phyloP scores from a whole-genome alignment of 2,888 invertebrate species.

The Sycophila texana region DNA sequence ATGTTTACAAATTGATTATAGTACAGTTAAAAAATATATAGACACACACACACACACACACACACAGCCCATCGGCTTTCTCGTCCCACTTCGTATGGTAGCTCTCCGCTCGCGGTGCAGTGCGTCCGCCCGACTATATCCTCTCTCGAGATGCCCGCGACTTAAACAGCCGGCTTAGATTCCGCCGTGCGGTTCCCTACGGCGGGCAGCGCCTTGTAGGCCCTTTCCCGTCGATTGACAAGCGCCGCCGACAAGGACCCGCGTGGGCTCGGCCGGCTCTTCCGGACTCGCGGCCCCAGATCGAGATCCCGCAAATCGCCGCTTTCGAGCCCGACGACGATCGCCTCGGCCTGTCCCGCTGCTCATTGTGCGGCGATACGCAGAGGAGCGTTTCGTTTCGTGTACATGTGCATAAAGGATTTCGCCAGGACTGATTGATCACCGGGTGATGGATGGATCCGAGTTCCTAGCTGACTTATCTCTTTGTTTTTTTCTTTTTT shows the following conservation, averaged over 20 bases:
- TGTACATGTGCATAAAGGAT: no score
- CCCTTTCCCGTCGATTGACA: slow-evolving; percentile 35
- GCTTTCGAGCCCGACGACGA: background rate
- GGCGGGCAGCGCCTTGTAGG: slow-evolving; percentile 3
- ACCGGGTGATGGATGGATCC: no score
- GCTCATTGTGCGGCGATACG: no score
- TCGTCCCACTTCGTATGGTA: background rate
- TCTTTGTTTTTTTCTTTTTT: no score
- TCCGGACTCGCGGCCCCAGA: slow-evolving; percentile 19
- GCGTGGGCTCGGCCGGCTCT: slow-evolving; percentile 16
- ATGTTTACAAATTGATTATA: no score
- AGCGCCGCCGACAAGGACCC: slow-evolving; percentile 30
- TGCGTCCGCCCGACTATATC: background rate
- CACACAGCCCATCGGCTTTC: background rate
- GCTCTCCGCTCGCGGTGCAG: background rate
- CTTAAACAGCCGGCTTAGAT: slow-evolving; percentile 25
- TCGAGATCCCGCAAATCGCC: background rate
- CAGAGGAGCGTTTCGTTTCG: no score
- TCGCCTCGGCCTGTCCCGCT: background rate
- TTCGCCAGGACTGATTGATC: no score
- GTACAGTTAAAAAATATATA: no score
- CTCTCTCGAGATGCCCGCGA: background rate
- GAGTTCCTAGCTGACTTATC: no score
- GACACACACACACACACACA: no score
- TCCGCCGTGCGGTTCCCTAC: slow-evolving; percentile 15